Evolutionary conservation across 2,797 vertebrate species (phyloP), one percentile per base, ranked within the genome.

Genomic region (Brotula barbata): DNA sequence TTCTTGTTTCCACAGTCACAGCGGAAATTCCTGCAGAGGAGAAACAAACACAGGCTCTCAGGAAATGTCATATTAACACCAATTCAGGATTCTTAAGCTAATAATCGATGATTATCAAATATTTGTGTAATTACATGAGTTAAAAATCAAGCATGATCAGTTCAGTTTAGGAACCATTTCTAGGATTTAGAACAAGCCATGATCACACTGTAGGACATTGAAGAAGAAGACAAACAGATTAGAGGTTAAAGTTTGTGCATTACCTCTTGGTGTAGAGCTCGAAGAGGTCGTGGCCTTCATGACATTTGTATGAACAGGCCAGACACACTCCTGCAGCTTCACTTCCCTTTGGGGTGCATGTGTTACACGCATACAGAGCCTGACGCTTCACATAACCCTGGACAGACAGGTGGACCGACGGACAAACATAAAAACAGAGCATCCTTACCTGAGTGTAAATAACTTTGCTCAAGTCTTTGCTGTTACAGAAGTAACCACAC

Each of bases 181-280:
- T 36, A 36, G 34, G 6, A 12, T 36, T 10, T 36, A 36, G 34
- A 36, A 11, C 34, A n/a, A n/a, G n/a, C n/a, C n/a, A n/a, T n/a
- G n/a, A n/a, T n/a, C n/a, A n/a, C n/a, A 36, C 8, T 11, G 34
- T 36, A 12, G 34, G 13, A 14, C n/a, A n/a, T n/a, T n/a, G n/a
- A n/a, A n/a, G n/a, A n/a, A n/a, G 7, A 28, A 28, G 3, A 28
- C 25, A 28, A 7, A 7, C 25, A 39, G 31, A 14, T 15, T 15
- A 37, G 28, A 31, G 36, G 36, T 37, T 37, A 37, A 7, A 5
- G 40, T 2, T 41, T 7, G 37, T 16, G 3, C 2, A 5, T 79
- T 81, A 97, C 96, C 96, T 95, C 86, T 98, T 98, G 54, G 96
- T 98, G 85, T 98, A 98, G 1, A 98, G 91, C 74, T 98, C 96